Evolutionary conservation across 2,888 invertebrate species (phyloP), one percentile per base, ranked within the genome.

Genomic region (Onchidella celtica): DNA sequence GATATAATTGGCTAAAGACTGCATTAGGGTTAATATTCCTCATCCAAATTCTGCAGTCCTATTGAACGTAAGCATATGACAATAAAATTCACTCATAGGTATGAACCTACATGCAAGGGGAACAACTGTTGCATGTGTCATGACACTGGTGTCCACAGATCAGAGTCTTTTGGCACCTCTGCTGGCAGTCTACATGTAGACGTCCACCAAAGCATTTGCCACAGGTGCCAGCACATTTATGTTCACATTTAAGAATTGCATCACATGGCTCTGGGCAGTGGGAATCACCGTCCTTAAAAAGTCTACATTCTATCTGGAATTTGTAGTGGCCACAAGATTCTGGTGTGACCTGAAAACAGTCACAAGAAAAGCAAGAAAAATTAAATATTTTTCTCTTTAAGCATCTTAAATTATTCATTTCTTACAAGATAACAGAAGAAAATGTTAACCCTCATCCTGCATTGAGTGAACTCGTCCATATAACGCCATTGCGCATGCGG

Each of bases 151-250:
- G 96, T 0, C 94, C 93, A 93, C 96, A 96, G 66, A 76, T 24
- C 88, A 86, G 80, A 11, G 81, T 74, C 34, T 81, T 85, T 47
- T 29, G 76, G 29, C 85, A 85, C 29, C n/a, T 72, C 21, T 92
- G 89, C 32, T 88, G 77, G 69, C 96, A 96, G 63, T 86, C 72
- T 1, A 82, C 70, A 91, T 96, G 96, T 81, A 96, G 92, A 9
- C 95, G 94, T 47, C 95, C 95, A 89, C 95, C 95, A 57, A 86
- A 90, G 91, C 96, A 96, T 69, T 90, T 84, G 6, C 94, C 90
- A 86, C 94, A 94, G 0, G 87, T 90, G 3, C 93, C 93, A n/a
- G 38, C 66, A 83, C 91, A 88, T 21, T 9, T 6, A 81, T 91
- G 90, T 4, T 84, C 89, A 87, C 91, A 91, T 0, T 82, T 80